Base-by-base conservation (phyloP, 2,113 vertebrate species). In the Ramphastos sulfuratus region DNA sequence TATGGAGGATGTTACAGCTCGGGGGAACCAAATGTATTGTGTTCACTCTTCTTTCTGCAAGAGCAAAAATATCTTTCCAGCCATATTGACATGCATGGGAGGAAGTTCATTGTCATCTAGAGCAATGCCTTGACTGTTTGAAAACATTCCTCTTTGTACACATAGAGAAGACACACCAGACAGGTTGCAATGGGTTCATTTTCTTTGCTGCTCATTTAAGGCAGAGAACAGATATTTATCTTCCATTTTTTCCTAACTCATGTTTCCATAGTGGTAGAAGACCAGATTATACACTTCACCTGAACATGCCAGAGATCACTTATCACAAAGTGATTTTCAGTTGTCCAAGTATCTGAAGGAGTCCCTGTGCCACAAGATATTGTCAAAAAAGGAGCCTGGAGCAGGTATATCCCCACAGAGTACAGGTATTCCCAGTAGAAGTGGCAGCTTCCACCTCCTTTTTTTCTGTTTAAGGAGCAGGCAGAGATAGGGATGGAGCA, bases 361-460 rank as follows among this genome's bases (percentile, higher is more conserved):
- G 75, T 75, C 15, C 14, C 50, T 48, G 15, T 63, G 46, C 7
- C 52, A 64, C 21, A 76, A n/a, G 56, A 92, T 73, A 13, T 59
- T 80, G 56, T 70, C 46, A 74, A 80, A 55, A 75, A 89, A 55
- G 60, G 46, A 56, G 10, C 35, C 35, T 70, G 33, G 85, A 91
- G 35, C 56, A 77, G 46, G 9, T 76, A 46, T 70, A 89, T 64
- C 60, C 64, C 72, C 79, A 48, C 56, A 66, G 2, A 6, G 60
- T 11, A 19, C 67, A 63, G 35, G 37, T 63, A 89, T 87, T 94
- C 82, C 67, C 72, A 79, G 15, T 15, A 92, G 90, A 85, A 95
- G 21, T 73, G 64, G 66, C 35, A 70, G 33, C 35, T 76, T 80
- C 82, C 35, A 78, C 37, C 77, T 19, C 33, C 19, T 78, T 84